Conservation (phyloP, 2,888 invertebrate genomes). For the Cataglyphis altisquamis region DNA sequence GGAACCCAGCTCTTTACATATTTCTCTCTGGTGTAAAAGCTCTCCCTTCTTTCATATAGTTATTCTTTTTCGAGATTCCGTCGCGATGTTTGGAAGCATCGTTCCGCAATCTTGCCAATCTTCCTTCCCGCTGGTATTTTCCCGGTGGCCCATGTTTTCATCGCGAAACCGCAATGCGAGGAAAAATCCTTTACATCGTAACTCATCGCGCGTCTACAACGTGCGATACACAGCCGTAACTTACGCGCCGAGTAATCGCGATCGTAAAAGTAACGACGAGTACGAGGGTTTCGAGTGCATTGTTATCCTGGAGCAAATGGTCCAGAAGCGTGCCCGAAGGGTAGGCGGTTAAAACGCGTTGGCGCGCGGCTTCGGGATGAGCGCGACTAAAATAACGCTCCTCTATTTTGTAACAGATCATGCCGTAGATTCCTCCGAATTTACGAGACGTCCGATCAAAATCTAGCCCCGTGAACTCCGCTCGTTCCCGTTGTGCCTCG, state of each 20-base stretch:
- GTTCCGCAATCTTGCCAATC: conserved; percentile 36
- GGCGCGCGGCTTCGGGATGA: conserved; percentile 18
- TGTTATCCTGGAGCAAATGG: conserved; percentile 50
- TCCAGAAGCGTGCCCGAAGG: conserved; percentile 2
- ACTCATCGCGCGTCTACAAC: conserved; percentile 47
- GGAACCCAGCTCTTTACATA: conserved; percentile 16
- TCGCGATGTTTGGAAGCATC: conserved; percentile 22
- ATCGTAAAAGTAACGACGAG: conserved; percentile 59
- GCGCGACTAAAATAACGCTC: conserved; percentile 36
- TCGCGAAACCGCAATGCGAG: conserved; percentile 15
- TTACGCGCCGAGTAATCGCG: conserved; percentile 54
- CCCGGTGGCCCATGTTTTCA: conserved; percentile 22
- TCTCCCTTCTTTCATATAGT: not conserved
- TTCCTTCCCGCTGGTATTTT: conserved; percentile 33
- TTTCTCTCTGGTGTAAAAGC: conserved; percentile 14
- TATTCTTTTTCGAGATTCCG: conserved; percentile 22
- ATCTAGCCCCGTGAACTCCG: conserved; percentile 34
- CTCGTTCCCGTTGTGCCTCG: conserved; percentile 17
- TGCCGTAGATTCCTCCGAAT: conserved; percentile 43
- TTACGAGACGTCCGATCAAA: conserved; percentile 50
- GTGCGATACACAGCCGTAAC: conserved; percentile 49
- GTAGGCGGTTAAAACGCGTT: conserved; percentile 22
- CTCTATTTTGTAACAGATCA: conserved; percentile 32
- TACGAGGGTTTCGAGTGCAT: conserved; percentile 42
- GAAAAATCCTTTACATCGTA: conserved; percentile 43